Base-by-base conservation (phyloP, 2,888 invertebrate species). In the Panopea generosa region DNA sequence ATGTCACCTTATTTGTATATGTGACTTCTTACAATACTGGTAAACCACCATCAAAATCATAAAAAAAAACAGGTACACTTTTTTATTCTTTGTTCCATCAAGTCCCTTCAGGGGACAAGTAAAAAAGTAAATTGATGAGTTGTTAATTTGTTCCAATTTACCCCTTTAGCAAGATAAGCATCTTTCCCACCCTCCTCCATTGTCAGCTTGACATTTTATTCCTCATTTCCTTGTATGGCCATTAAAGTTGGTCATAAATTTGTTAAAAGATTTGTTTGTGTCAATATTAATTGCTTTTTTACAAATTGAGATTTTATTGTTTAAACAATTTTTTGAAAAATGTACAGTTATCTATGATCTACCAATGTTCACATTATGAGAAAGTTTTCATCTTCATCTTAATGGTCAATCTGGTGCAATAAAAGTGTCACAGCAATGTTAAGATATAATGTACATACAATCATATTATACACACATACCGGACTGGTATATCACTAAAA, bases 261-360 rank as follows among this genome's bases (percentile, higher is more conserved):
- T 68, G 68, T 72, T 20, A 52, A 71, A 55, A 75, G 33, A 65
- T 72, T 52, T 69, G 79, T 76, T 65, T 26, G 52, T 79, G 75
- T 72, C 75, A 75, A 26, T 65, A 72, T 75, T 69, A 60, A 75
- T 72, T 24, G 69, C 66, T 50, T 52, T 43, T 40, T n/a, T 52
- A 77, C 72, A 73, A 77, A 77, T 73, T 77, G 59, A 65, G 60
- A 53, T 72, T 74, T 56, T 76, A 60, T 26, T 49, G 18, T 24
- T 65, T 55, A 20, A 33, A 33, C 33, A 53, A 53, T 45, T 43
- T 49, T 50, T 22, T 57, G 33, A 18, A 24, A n/a, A 45, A 50
- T 49, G 52, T 55, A 69, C 69, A 45, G 69, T 69, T 69, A 69
- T 69, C 69, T 61, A 20, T 47, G 52, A 68, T 68, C 68, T 68